Evolutionary conservation across 2,888 invertebrate genomes (phyloP).

Genomic region (Smittia aterrima): DNA sequence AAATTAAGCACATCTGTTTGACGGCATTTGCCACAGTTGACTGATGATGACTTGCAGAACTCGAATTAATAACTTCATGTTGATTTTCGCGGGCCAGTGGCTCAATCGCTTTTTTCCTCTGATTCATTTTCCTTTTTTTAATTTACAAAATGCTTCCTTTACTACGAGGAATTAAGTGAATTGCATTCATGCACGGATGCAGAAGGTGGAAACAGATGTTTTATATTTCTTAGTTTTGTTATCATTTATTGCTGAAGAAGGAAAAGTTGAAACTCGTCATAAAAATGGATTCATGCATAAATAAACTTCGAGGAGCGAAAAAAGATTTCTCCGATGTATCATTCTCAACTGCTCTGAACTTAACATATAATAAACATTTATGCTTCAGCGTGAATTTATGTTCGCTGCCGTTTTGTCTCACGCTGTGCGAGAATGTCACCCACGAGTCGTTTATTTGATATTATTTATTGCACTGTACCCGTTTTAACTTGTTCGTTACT

Average conservation of each 20-base stretch:
- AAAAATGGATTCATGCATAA: slow-evolving; percentile 29
- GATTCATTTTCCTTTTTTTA: slow-evolving; percentile 4
- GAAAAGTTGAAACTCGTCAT: slow-evolving; percentile 4
- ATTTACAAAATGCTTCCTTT: slow-evolving; percentile 29
- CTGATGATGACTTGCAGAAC: slow-evolving; percentile 19
- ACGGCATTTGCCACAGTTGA: not conserved
- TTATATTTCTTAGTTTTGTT: slow-evolving; percentile 16
- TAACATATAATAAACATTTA: slow-evolving; percentile 32
- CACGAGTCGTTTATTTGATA: slow-evolving; percentile 43
- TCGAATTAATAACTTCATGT: not conserved
- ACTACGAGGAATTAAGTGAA: slow-evolving; percentile 19
- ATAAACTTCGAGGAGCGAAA: not conserved
- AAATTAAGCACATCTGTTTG: slow-evolving; percentile 36
- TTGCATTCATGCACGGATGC: slow-evolving; percentile 32
- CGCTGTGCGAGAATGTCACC: slow-evolving; percentile 45
- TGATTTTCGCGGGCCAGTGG: not conserved
- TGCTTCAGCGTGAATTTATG: slow-evolving; percentile 12
- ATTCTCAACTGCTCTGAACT: slow-evolving; percentile 30
- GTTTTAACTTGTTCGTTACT: slow-evolving; percentile 1
- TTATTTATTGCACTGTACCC: slow-evolving; percentile 35
- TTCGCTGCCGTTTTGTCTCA: slow-evolving; percentile 22
- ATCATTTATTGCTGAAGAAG: slow-evolving; percentile 16
- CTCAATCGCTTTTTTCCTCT: too few relatives aligned
- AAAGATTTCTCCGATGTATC: slow-evolving; percentile 35
- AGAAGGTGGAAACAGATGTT: slow-evolving; percentile 31